phyloP scores from a whole-genome alignment of 2,888 invertebrate genomes.

The Pecten maximus region DNA sequence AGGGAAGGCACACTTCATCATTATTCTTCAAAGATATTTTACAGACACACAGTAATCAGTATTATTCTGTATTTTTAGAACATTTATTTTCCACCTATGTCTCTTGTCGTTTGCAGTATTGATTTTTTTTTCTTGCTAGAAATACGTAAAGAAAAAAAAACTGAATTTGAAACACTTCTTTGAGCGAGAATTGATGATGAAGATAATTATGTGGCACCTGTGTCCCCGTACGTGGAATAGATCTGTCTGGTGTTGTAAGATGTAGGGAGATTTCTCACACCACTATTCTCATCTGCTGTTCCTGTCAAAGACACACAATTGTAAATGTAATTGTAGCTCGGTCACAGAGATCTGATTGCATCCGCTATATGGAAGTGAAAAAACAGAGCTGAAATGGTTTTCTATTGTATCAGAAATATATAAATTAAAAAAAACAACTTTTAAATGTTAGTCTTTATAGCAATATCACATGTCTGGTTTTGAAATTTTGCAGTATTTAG shows the following conservation, averaged over 20 bases:
- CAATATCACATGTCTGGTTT: too few relatives aligned
- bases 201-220: slow-evolving; percentile 22
- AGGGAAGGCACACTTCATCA: neutral
- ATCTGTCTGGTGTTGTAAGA: neutral
- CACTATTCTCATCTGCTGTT: neutral
- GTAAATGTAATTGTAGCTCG: neutral
- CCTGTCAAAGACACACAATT: neutral
- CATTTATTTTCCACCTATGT: neutral
- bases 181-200: neutral
- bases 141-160: neutral
- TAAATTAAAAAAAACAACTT: neutral
- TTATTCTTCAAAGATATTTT: neutral
- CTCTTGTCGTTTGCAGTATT: neutral
- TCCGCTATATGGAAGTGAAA: neutral
- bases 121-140: neutral
- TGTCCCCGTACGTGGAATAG: neutral
- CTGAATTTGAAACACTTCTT: neutral
- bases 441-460: too few relatives aligned
- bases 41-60: neutral
- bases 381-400: neutral
- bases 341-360: neutral
- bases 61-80: neutral
- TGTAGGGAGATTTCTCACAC: neutral
- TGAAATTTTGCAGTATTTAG: too few relatives aligned
- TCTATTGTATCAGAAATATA: neutral